Evolutionary conservation across 2,113 vertebrate genomes (phyloP).

Genomic region (Pantherophis guttatus): DNA sequence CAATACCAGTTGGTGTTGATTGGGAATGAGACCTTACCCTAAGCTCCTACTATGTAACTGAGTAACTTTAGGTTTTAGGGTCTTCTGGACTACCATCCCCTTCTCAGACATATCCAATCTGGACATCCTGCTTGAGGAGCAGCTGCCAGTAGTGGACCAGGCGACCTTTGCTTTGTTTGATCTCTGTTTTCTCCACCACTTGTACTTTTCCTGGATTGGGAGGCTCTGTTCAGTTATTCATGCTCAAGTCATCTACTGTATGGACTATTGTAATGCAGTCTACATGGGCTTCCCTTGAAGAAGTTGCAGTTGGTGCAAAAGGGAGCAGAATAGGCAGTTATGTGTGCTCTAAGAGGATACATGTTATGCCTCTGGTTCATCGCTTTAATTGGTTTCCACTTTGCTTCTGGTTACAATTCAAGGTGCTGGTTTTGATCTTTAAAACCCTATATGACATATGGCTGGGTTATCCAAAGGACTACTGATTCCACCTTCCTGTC

Average conservation of each 20-base stretch:
- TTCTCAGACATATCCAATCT: neutral
- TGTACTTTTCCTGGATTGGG: too few species aligned
- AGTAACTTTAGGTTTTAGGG: neutral
- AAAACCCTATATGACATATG: neutral
- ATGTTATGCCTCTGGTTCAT: neutral
- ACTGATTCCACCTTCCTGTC: neutral
- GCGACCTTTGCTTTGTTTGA: neutral
- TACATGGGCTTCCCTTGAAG: neutral
- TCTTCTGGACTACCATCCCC: neutral
- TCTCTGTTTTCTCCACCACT: neutral
- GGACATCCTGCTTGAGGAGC: neutral
- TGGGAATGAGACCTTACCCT: neutral
- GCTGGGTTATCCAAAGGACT: neutral
- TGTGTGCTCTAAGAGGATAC: neutral
- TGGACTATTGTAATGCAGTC: neutral
- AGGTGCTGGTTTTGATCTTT: neutral
- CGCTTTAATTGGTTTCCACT: neutral
- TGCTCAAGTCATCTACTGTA: neutral
- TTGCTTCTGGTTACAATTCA: neutral
- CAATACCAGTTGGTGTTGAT: neutral
- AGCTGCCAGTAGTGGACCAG: neutral
- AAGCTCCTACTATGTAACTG: neutral
- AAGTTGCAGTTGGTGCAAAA: neutral
- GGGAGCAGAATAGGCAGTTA: neutral
- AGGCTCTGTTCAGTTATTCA: neutral